Evolutionary conservation across 2,888 invertebrate genomes (phyloP).

Genomic region (Dorcus parallelipipedus): DNA sequence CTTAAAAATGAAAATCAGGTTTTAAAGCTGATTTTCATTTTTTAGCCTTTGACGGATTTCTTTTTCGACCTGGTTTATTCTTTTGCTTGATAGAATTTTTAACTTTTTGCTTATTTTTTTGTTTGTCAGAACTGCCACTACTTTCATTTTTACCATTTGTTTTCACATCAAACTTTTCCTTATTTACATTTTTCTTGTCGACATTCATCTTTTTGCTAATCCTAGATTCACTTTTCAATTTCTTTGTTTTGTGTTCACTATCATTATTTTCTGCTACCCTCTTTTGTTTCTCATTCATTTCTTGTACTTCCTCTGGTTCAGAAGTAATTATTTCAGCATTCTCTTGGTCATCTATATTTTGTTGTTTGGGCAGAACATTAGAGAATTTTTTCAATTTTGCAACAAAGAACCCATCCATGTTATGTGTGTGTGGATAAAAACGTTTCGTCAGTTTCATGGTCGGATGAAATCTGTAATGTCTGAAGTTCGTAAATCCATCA

Average conservation of each 20-base stretch:
- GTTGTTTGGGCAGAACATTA: constrained; percentile 59
- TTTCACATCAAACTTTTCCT: not conserved
- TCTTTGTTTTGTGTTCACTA: not conserved
- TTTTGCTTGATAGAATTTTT: no score
- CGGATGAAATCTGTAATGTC: constrained; percentile 84
- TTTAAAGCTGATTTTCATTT: no score
- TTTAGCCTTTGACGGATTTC: no score
- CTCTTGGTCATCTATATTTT: constrained; percentile 36
- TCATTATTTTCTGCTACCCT: not conserved
- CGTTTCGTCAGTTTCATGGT: constrained; percentile 82
- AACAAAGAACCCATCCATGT: constrained; percentile 99
- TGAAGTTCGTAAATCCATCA: constrained; percentile 89
- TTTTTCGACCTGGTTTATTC: no score
- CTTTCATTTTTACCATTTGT: no score
- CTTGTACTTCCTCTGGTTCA: constrained; percentile 6
- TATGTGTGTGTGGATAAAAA: constrained; percentile 97
- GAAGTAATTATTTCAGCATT: constrained; percentile 17
- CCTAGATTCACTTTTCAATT: not conserved
- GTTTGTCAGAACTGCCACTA: no score
- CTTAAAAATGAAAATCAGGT: no score
- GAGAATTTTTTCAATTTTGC: constrained; percentile 97
- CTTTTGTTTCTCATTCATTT: not conserved
- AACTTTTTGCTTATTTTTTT: no score
- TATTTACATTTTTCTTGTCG: not conserved
- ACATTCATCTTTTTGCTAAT: not conserved